Evolutionary conservation across 2,888 invertebrate species (phyloP).

Genomic region (Scrobipalpa costella): DNA sequence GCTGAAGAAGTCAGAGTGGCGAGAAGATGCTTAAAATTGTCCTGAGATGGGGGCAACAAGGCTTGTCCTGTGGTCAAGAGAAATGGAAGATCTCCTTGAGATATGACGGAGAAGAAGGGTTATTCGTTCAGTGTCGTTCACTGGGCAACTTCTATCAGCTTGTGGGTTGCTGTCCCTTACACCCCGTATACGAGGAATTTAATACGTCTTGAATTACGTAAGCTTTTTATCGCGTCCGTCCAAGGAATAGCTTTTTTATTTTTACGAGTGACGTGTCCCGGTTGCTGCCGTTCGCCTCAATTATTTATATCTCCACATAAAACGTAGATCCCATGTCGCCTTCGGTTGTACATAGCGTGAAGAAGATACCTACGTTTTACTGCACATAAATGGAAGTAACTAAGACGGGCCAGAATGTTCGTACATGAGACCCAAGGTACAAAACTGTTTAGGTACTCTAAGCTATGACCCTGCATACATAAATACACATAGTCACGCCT

Average conservation of each 20-base stretch:
- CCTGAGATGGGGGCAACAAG: too few relatives aligned
- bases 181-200: slow-evolving; percentile 36
- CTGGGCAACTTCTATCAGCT: too few relatives aligned
- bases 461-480: too few relatives aligned
- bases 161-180: too few relatives aligned
- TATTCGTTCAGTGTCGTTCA: too few relatives aligned
- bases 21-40: too few relatives aligned
- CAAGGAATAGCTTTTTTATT: slow-evolving; percentile 61
- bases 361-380: not conserved
- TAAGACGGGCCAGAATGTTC: not conserved
- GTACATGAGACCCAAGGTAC: not conserved
- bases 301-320: slow-evolving; percentile 42
- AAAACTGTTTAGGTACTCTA: not conserved
- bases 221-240: slow-evolving; percentile 60
- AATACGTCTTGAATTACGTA: slow-evolving; percentile 40
- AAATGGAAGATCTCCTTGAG: too few relatives aligned
- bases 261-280: slow-evolving; percentile 63
- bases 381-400: not conserved
- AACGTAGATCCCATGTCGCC: slow-evolving; percentile 33
- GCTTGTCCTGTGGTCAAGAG: too few relatives aligned
- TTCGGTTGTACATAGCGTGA: slow-evolving; percentile 13
- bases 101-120: too few relatives aligned
- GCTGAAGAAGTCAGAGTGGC: too few relatives aligned
- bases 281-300: slow-evolving; percentile 61
- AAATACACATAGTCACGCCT: too few relatives aligned